Conservation (phyloP, 2,797 vertebrate species). For the Sebastes taczanowskii region DNA sequence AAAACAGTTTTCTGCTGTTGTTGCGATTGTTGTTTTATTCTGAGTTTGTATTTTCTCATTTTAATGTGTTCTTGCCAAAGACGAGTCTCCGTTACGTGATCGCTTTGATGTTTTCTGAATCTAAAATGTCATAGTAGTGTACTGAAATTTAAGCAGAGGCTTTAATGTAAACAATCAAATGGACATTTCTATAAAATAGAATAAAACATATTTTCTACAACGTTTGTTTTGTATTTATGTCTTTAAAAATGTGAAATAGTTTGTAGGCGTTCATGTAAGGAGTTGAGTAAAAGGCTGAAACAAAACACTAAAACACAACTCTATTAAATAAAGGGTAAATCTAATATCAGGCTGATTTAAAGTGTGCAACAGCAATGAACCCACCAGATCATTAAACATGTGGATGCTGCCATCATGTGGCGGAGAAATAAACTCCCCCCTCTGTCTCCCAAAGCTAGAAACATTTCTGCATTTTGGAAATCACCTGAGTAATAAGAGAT, state of each 20-base stretch:
- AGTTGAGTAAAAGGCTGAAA: too few relatives aligned
- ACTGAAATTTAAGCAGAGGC: not conserved
- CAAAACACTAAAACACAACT: too few relatives aligned
- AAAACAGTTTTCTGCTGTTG: not conserved
- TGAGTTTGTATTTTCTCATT: not conserved
- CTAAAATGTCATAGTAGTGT: not conserved
- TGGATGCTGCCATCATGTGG: slow-evolving; percentile 59
- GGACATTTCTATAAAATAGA: slow-evolving; percentile 1
- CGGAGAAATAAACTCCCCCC: accelerated
- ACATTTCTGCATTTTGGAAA: not conserved
- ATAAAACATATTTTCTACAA: slow-evolving; percentile 24
- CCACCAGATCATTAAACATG: not conserved
- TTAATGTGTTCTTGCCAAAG: slow-evolving; percentile 21
- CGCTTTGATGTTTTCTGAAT: not conserved
- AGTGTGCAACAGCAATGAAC: not conserved
- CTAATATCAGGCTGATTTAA: too few relatives aligned
- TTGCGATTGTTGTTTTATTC: not conserved
- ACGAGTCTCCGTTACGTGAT: not conserved
- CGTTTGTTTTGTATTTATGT: not conserved
- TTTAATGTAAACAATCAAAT: not conserved
- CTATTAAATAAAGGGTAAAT: not conserved
- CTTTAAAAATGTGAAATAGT: not conserved
- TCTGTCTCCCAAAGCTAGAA: not conserved
- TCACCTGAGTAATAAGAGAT: too few relatives aligned
- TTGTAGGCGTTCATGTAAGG: not conserved